Evolutionary conservation across 2,797 vertebrate genomes (phyloP).

Genomic region (Setipinna tenuifilis): DNA sequence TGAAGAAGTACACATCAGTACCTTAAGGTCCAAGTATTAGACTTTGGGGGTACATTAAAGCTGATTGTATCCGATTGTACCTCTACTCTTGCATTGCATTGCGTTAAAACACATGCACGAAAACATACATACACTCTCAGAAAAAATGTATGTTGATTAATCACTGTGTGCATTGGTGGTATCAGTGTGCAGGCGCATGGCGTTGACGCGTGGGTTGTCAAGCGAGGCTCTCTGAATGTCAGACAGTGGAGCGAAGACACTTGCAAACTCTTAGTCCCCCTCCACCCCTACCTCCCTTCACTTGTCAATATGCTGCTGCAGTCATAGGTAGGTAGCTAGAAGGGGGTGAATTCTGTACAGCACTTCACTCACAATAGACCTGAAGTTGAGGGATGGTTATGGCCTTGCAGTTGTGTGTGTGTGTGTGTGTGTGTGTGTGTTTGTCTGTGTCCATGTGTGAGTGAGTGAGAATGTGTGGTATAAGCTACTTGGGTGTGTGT

Average conservation of each 20-base stretch:
- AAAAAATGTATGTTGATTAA: background rate
- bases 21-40: no score
- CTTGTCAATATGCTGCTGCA: background rate
- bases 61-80: no score
- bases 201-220: background rate
- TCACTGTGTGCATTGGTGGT: background rate
- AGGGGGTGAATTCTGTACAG: constrained; percentile 44
- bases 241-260: background rate
- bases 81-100: no score
- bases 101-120: no score
- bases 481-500: constrained; percentile 27
- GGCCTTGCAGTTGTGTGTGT: constrained; percentile 32
- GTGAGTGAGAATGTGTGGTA: constrained; percentile 25
- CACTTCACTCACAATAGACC: constrained; percentile 49
- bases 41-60: no score
- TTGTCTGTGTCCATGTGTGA: constrained; percentile 30
- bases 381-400: background rate
- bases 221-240: background rate
- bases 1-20: no score
- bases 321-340: background rate
- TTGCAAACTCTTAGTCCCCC: background rate
- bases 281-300: background rate
- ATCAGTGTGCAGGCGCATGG: background rate
- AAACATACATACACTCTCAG: no score
- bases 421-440: constrained; percentile 34